Base-by-base conservation (phyloP, 1,140 invertebrate species). In the Drosophila kanapiae region DNA sequence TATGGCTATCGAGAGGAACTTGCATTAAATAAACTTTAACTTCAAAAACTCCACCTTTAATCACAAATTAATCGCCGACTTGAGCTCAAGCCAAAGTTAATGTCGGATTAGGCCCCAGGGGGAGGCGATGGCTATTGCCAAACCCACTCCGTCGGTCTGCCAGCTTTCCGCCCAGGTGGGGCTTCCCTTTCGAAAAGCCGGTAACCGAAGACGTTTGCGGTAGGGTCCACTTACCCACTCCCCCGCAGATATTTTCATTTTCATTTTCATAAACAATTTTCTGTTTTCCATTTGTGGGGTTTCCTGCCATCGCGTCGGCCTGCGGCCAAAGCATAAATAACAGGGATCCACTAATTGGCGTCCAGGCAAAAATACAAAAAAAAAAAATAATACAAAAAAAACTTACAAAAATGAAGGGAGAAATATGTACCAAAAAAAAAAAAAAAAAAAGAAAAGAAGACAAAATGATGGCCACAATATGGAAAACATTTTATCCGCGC, bases 171-270 rank as follows among this genome's bases (percentile, higher is more conserved):
- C 35, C 67, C 27, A 72, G 68, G 67, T 72, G 72, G 74, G 74
- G 74, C 74, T 76, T 76, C 74, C 69, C 67, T 75, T 65, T 75
- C 40, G 54, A 65, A 76, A 70, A 53, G 61, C 37, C 61, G 74
- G 75, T 77, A 77, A 77, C 75, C 75, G 56, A 77, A 77, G 75
- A 77, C 63, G 75, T 31, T 76, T 77, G 75, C 75, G 75, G 75
- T 77, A 68, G 56, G 60, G 53, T 71, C 69, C 64, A 51, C 37
- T 71, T 54, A 38, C 65, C 11, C 64, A 31, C 40, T 51, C 29
- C 47, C 45, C 31, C 31, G 18, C 48, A 27, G 4, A 56, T 56
- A 56, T 61, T 64, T 63, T 43, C 57, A 69, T 56, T 76, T 57
- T 64, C 49, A 71, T 71, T 71, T 72, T 72, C 70, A 74, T 74